A percentile compares a stretch with the other conserved stretches of the same genome.
phyloP scores from a whole-genome alignment of 2,888 invertebrate genomes.

The Lasioglossum calceatum region DNA sequence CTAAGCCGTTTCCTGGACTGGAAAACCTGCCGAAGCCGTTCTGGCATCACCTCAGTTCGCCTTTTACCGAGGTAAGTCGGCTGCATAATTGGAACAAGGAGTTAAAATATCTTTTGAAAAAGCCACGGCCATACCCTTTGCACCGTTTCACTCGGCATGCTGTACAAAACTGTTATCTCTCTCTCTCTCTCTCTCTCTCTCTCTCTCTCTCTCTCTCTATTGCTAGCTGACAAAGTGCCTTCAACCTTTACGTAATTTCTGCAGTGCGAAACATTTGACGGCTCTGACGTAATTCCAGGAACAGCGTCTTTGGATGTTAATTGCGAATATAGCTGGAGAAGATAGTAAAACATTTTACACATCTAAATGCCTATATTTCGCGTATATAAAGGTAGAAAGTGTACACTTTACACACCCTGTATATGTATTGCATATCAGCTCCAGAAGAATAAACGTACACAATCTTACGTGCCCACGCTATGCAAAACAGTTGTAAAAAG shows the following conservation, averaged over 20 bases:
- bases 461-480: too few species aligned
- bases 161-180: constrained; percentile 7
- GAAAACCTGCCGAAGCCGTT: constrained; percentile 82
- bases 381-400: too few species aligned
- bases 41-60: constrained; percentile 83
- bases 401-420: too few species aligned
- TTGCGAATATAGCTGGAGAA: not conserved
- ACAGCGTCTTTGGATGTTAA: not conserved
- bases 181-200: not conserved
- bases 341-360: not conserved
- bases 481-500: too few species aligned
- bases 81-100: constrained; percentile 47
- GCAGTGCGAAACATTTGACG: not conserved
- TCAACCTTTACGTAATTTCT: constrained; percentile 23
- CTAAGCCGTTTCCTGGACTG: constrained; percentile 80
- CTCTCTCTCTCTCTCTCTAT: not conserved
- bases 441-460: too few species aligned
- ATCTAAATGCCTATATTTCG: not conserved
- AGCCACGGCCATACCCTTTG: constrained; percentile 26
- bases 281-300: not conserved
- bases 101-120: constrained; percentile 51
- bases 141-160: not conserved
- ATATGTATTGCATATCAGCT: too few species aligned
- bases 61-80: constrained; percentile 82
- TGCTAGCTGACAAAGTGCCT: not conserved